Conservation (phyloP, 64 coral and sea anemone genomes). For the Montipora cactus region DNA sequence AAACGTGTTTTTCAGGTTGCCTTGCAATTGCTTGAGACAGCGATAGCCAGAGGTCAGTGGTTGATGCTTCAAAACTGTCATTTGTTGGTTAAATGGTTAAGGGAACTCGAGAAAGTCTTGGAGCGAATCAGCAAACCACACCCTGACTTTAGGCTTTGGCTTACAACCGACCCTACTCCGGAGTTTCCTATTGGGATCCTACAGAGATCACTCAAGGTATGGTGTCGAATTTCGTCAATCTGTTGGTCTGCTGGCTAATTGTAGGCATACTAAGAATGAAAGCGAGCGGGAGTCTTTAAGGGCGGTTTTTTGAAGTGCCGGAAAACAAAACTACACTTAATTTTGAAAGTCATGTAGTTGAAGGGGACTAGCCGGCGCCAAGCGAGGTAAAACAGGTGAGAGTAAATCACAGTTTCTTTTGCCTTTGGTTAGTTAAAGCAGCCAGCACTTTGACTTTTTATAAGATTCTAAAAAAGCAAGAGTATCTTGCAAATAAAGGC, state of each 20-base stretch:
- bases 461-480: no score
- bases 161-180: constrained; percentile 97
- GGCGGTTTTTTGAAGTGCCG: no score
- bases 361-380: no score
- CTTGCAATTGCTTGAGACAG: constrained; percentile 95
- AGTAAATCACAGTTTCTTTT: no score
- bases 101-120: constrained; percentile 94
- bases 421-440: no score
- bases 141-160: constrained; percentile 97
- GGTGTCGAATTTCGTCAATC: neutral
- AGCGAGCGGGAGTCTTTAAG: no score
- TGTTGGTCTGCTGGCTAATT: no score
- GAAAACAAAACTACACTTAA: no score
- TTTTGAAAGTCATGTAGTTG: neutral
- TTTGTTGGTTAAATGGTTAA: constrained; percentile 95
- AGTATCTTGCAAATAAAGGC: no score
- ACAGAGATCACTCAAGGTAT: constrained; percentile 96
- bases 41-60: constrained; percentile 98
- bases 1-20: constrained; percentile 64
- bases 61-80: constrained; percentile 99
- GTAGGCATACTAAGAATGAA: no score
- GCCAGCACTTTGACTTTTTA: no score
- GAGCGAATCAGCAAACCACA: constrained; percentile 98
- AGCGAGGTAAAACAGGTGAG: no score
- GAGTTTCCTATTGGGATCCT: constrained; percentile 98